Evolutionary conservation across 1,140 invertebrate species (phyloP).

Genomic region (Trigoniulus corallinus): DNA sequence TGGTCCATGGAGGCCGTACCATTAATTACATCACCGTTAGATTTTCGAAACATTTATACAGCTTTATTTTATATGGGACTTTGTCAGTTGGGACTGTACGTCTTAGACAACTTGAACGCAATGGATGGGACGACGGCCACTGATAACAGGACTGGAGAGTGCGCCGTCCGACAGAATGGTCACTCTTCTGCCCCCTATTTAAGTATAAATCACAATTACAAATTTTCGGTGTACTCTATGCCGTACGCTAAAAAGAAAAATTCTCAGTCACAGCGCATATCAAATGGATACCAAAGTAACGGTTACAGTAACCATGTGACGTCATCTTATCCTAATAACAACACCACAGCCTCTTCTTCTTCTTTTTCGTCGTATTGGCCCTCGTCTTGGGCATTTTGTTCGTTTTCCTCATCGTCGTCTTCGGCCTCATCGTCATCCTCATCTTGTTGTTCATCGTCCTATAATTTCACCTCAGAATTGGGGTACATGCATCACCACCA

Average conservation of each 20-base stretch:
- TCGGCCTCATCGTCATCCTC: background rate
- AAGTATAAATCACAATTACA: constrained; percentile 1
- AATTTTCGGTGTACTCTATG: background rate
- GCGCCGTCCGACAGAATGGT: background rate
- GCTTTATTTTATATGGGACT: constrained; percentile 43
- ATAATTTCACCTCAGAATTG: background rate
- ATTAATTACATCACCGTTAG: constrained; percentile 48
- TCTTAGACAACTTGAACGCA: constrained; percentile 2
- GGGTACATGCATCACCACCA: background rate
- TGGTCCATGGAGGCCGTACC: constrained; percentile 92
- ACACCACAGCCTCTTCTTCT: background rate
- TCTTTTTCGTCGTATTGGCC: background rate
- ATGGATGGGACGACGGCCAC: background rate
- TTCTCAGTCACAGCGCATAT: background rate
- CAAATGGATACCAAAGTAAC: background rate
- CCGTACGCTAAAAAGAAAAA: background rate
- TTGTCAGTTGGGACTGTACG: constrained; percentile 9
- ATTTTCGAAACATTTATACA: constrained; percentile 54
- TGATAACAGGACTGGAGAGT: background rate
- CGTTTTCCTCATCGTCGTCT: background rate
- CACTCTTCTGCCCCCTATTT: background rate
- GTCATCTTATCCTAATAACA: background rate
- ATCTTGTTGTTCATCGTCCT: background rate
- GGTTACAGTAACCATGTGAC: background rate
- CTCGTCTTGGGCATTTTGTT: background rate